Base-by-base conservation (phyloP, 1,140 invertebrate genomes). In the Drosophila elegans region DNA sequence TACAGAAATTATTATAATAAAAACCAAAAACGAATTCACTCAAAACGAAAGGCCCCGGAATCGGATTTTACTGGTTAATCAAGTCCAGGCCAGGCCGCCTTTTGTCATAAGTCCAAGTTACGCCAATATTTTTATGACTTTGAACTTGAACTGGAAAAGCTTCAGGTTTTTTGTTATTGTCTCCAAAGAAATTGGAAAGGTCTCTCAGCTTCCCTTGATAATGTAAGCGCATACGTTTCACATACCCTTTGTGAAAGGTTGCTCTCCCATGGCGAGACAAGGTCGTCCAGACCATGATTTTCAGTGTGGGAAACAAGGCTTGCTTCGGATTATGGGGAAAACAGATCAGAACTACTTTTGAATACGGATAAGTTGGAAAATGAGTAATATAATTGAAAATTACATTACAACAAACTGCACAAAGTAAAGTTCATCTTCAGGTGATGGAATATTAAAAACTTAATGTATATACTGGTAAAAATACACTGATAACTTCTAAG, bases 91-190 rank as follows among this genome's bases (percentile, higher is more conserved):
- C 52, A 21, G 16, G 16, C 16, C 16, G 16, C 16, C 16, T 21
- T 55, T 44, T 56, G 32, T 53, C 57, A 63, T 36, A 38, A 38
- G 29, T 52, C 48, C 73, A 77, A 62, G 77, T 88, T 88, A 68
- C 84, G 84, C 54, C 83, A 86, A 72, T 83, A 76, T 88, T 57
- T 71, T 88, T 88, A 88, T 88, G 84, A 89, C 80, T 88, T 88
- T 88, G 83, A 88, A 88, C 83, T 88, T 88, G 83, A 88, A 88
- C 84, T 88, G 84, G 53, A 60, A 88, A 80, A 62, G 60, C 16
- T 46, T 21, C 16, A 13, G 34, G 53, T 16, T 11, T 49, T 32
- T 49, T 36, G 41, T 11, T 49, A 25, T 49, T 36, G 41, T 56
- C 27, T 13, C 38, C 39, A 76, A 72, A 55, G 64, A 56, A 77